Evolutionary conservation across 2,888 invertebrate genomes (phyloP), one percentile per base, ranked within the genome.

Genomic region (Stenchaetothrips biformis): DNA sequence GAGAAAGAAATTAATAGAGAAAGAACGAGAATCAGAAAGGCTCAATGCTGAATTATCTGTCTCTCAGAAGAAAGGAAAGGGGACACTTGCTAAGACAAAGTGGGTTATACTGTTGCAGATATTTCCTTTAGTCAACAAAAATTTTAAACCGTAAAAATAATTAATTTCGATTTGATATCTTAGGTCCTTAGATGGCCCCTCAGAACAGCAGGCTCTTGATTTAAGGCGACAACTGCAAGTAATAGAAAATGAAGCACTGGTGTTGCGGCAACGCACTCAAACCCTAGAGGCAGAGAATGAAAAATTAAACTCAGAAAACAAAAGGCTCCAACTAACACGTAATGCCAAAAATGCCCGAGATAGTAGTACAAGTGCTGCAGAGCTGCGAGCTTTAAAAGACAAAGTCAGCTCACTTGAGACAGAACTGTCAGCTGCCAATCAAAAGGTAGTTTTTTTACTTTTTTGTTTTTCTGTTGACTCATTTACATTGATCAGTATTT

Each of bases 21-120:
- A 94, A 86, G 95, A 96, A 86, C 89, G 93, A 83, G 93, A 93
- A 83, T 92, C 93, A 84, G 94, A 95, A 87, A 89, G 92, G 83
- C 87, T 95, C 80, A 92, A 93, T 83, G 90, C 92, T 1, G 94
- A 94, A 87, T 87, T 93, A 47, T 91, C 91, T 83, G 85, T 91
- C 27, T 87, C 89, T 18, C 90, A 90, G 84, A 91, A 91, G 85
- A 89, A 90, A 86, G 89, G 90, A 78, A 92, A 92, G 86, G 90
- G 88, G 82, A 89, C 90, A 80, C 88, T 91, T 80, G 88, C 88
- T 77, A 91, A 91, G 86, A 90, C 90, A 89, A 91, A 91, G 91
- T 91, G 87, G 37, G n/a, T 37, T 47, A 37, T 16, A 0, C 9
- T 49, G 78, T 2, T n/a, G n/a, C 18, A 77, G 18, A 4, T 37